These are phyloP conservation scores for Poeciliopsis retropinna DNA, from an alignment of 2,113 vertebrate genomes.

Conservation along the genomic window DNA sequence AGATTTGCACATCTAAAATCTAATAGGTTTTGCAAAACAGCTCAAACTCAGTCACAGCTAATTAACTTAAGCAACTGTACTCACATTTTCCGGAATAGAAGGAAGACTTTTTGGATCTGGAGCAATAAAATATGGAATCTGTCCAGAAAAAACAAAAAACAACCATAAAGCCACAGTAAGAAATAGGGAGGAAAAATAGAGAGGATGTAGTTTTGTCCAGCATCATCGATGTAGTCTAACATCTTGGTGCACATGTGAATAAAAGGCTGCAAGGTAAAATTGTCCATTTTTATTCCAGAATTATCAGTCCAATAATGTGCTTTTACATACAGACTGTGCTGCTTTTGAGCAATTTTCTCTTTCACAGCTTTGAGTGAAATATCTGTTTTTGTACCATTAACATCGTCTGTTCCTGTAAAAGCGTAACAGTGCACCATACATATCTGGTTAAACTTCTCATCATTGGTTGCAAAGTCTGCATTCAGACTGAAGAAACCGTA, in stretches of 20 bases:
- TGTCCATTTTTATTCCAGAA: slow-evolving; percentile 48
- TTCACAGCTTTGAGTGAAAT: not conserved
- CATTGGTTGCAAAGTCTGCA: not conserved
- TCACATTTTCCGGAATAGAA: slow-evolving; percentile 91
- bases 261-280: slow-evolving; percentile 6
- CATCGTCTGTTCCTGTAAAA: not conserved
- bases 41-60: too few species aligned
- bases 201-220: not conserved
- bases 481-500: not conserved
- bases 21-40: too few species aligned
- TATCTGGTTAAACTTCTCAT: not conserved
- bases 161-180: not conserved
- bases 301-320: not conserved
- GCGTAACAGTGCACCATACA: not conserved
- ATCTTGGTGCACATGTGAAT: not conserved
- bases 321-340: not conserved
- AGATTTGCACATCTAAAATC: not conserved
- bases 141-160: not conserved
- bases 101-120: slow-evolving; percentile 85
- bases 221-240: not conserved
- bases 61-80: slow-evolving; percentile 40
- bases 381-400: not conserved
- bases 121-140: slow-evolving; percentile 89
- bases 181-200: not conserved
- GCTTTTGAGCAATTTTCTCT: not conserved